A percentile compares a stretch with the other conserved stretches of the same genome.
Conservation (phyloP, 2,888 invertebrate species). For the Drosophila neonasuta region DNA sequence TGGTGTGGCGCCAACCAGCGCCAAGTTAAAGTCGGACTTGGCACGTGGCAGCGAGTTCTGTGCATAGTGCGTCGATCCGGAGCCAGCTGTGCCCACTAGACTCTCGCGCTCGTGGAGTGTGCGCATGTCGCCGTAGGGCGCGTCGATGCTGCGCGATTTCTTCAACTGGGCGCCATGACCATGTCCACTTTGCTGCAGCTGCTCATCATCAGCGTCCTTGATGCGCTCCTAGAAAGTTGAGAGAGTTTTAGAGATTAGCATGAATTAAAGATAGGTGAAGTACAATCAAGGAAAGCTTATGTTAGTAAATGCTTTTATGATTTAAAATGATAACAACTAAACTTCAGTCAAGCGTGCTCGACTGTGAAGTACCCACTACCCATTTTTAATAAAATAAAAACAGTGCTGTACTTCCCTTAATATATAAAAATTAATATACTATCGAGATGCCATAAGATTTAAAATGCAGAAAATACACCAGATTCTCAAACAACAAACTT, state of each 20-base stretch:
- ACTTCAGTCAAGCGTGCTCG: no score
- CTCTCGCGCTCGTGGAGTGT: conserved; percentile 83
- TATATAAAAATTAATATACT: no score
- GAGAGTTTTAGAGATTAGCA: neutral
- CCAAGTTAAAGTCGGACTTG: conserved; percentile 93
- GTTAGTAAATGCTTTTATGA: no score
- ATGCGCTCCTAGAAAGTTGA: conserved; percentile 76
- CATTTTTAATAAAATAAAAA: no score
- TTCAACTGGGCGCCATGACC: conserved; percentile 85
- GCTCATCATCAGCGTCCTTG: conserved; percentile 84
- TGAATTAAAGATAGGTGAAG: neutral
- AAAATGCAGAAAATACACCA: no score
- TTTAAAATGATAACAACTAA: no score
- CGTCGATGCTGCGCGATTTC: conserved; percentile 94
- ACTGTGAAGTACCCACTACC: no score
- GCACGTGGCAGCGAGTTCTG: conserved; percentile 86
- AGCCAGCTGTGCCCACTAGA: conserved; percentile 29
- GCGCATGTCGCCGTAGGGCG: conserved; percentile 92
- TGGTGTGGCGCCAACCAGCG: conserved; percentile 77
- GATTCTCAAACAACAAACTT: no score
- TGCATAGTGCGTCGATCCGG: conserved; percentile 80
- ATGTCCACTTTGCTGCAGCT: conserved; percentile 32
- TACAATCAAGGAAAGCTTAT: neutral
- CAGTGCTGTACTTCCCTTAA: no score
- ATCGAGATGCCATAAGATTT: no score